Conservation (phyloP, 2,113 vertebrate genomes). For the Spermophilus dauricus region DNA sequence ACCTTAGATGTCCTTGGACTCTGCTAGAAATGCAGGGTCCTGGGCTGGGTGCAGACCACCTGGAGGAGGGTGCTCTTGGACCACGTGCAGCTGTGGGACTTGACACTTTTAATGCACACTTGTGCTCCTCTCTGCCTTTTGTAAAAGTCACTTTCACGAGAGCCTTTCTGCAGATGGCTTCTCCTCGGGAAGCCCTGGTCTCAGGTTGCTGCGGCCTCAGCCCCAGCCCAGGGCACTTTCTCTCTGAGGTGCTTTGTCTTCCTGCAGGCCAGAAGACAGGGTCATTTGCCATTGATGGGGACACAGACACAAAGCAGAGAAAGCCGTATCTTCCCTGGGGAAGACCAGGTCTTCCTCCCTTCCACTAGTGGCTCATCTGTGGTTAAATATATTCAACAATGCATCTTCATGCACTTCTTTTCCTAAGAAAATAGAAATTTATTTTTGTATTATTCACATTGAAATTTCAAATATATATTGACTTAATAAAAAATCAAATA, state of each 20-base stretch:
- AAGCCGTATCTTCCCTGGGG: accelerated
- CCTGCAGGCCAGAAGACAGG: accelerated
- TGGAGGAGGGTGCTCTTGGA: accelerated
- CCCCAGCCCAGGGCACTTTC: background rate
- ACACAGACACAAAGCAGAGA: background rate
- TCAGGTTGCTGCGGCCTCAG: accelerated
- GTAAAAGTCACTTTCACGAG: background rate
- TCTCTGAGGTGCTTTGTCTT: background rate
- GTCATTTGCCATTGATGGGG: accelerated
- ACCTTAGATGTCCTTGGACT: too few species aligned
- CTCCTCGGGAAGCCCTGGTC: background rate
- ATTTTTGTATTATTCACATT: background rate
- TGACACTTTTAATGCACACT: accelerated
- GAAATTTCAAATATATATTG: background rate
- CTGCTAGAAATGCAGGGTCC: accelerated
- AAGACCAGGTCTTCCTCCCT: accelerated
- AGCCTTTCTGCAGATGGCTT: background rate
- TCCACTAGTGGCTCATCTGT: accelerated
- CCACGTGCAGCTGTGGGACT: accelerated
- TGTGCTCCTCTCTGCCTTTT: background rate
- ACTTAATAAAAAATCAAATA: background rate
- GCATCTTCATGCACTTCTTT: background rate
- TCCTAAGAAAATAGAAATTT: background rate
- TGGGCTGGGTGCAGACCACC: accelerated
- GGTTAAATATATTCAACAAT: background rate